Evolutionary conservation across 37 sponge, comb jelly and placozoan species (phyloP).

Genomic region (Axinella damicornis): DNA sequence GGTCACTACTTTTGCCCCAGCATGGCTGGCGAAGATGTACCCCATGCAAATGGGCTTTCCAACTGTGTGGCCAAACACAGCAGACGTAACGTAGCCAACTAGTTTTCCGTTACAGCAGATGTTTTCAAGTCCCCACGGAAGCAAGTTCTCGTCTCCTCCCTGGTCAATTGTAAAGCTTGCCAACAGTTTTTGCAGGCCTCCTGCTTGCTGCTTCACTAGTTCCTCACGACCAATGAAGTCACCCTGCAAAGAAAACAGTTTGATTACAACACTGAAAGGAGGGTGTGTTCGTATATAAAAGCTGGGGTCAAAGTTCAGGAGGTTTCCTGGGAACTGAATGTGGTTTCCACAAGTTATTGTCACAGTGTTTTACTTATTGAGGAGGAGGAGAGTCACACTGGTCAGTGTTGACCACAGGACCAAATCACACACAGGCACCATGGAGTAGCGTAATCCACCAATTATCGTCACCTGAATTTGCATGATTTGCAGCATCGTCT

Average conservation of each 20-base stretch:
- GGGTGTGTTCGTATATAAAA: no score
- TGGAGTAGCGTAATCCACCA: no score
- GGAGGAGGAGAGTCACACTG: no score
- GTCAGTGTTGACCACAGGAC: no score
- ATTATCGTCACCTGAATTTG: no score
- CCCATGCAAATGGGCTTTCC: conserved; percentile 37
- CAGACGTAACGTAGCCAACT: conserved; percentile 65
- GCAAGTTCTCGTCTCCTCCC: conserved; percentile 4
- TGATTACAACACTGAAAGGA: no score
- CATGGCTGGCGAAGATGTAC: background rate
- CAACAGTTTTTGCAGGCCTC: conserved; percentile 54
- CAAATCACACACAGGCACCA: no score
- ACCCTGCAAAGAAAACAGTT: background rate
- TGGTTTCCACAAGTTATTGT: no score
- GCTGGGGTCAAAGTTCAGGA: no score
- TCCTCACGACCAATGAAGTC: conserved; percentile 83
- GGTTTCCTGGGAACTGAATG: no score
- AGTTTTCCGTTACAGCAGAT: conserved; percentile 62
- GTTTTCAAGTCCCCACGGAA: conserved; percentile 65
- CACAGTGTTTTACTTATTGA: no score
- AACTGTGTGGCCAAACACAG: conserved; percentile 56
- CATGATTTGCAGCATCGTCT: no score
- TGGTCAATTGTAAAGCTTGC: conserved; percentile 55
- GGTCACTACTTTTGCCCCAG: conserved; percentile 16
- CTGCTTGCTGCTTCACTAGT: conserved; percentile 48